Percentiles rank a stretch among this genome's conserved stretches.
phyloP scores from a whole-genome alignment of 2,113 vertebrate genomes.

The Excalfactoria chinensis region DNA sequence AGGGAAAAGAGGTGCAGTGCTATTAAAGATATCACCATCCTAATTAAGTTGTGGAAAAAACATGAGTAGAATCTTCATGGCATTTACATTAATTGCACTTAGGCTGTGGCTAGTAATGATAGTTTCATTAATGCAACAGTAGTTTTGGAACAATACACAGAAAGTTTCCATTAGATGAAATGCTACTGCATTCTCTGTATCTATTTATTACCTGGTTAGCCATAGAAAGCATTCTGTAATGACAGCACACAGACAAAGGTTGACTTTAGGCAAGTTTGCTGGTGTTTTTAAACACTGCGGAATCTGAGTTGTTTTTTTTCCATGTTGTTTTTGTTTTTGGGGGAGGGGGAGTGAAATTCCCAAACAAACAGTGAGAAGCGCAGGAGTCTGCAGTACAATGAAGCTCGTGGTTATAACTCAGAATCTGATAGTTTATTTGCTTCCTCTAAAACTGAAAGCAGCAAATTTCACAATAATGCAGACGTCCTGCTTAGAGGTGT shows the following conservation, averaged over 20 bases:
- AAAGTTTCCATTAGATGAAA: background rate
- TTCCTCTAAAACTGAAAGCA: background rate
- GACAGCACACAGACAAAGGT: background rate
- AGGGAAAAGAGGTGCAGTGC: constrained; percentile 8
- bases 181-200: background rate
- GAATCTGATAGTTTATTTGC: background rate
- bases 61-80: constrained; percentile 1
- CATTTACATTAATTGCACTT: constrained; percentile 45
- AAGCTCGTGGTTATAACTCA: background rate
- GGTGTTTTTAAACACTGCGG: background rate
- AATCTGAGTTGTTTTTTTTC: background rate
- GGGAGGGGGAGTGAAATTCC: accelerated
- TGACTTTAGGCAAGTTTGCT: background rate
- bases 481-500: background rate
- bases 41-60: constrained; percentile 54
- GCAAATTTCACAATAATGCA: background rate
- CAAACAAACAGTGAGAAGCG: background rate
- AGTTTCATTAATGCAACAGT: constrained; percentile 43
- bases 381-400: background rate
- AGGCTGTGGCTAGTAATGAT: background rate
- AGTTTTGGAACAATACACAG: constrained; percentile 1
- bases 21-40: constrained; percentile 40
- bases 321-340: accelerated
- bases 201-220: background rate
- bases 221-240: background rate